Evolutionary conservation across 1,140 invertebrate species (phyloP), one percentile per base, ranked within the genome.

Genomic region (Saccostrea cuccullata): DNA sequence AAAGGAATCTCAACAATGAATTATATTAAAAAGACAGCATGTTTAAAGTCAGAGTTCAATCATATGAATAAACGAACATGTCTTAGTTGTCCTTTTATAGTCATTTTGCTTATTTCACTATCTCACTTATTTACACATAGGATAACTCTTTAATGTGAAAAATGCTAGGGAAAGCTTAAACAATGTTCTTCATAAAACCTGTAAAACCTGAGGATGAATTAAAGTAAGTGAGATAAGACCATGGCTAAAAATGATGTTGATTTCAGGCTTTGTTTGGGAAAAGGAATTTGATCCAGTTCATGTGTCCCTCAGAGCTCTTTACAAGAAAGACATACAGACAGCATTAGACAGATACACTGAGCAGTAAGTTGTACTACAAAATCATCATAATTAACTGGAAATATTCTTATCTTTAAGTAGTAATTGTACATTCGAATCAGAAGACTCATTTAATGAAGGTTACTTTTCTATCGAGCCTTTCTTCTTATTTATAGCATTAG

Each of bases 251-350:
- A 55, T 84, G 55, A 8, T 55, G 30, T 84, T 55, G 82, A 84
- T 82, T 90, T 55, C 88, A 93, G 94, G 97, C 56, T 95, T 96
- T 36, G 97, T 99, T 36, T 99, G 98, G 98, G 97, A 98, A 93
- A 96, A 97, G 86, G 96, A 98, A 91, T 99, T 98, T 94, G 98
- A 99, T 96, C 98, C 98, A 3, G 96, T 99, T 82, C 98, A 99
- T 94, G 97, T 99, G 8, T 95, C 98, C 30, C 95, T 99, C 2
- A 95, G 98, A 92, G 98, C 98, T 40, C 97, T 99, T 2, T 98
- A 99, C 95, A 95, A 98, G 60, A 96, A 97, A 92, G 98, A 99
- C 94, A 99, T 98, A 94, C 98, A 99, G 95, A 96, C 97, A 23
- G 98, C 98, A 4, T 97, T 99, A 96, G 98, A 99, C 95, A 96